These are phyloP conservation scores for Euphydryas editha DNA, from an alignment of 2,888 invertebrate genomes.

Conservation along the genomic window DNA sequence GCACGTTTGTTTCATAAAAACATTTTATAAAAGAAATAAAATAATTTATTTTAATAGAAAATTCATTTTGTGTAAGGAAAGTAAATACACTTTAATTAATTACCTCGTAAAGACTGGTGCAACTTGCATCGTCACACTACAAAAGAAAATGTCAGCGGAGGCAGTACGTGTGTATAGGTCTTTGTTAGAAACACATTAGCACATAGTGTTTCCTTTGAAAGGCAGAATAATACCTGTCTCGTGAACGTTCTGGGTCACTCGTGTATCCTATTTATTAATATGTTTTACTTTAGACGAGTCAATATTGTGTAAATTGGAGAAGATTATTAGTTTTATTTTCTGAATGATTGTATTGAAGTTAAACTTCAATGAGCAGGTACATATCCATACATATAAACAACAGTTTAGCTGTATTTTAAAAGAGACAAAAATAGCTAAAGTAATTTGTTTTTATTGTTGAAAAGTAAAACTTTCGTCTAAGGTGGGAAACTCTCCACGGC, in stretches of 20 bases:
- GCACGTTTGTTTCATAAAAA: too few species aligned
- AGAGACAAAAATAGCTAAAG: too few species aligned
- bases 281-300: background rate
- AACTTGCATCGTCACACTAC: background rate
- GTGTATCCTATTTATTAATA: background rate
- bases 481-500: too few species aligned
- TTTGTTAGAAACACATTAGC: conserved; percentile 1
- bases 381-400: too few species aligned
- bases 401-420: too few species aligned
- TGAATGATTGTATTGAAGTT: too few species aligned
- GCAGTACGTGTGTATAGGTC: conserved; percentile 1
- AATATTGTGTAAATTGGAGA: background rate
- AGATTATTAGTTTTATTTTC: background rate
- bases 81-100: conserved; percentile 8
- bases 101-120: background rate
- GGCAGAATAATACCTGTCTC: conserved; percentile 3
- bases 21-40: too few species aligned
- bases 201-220: conserved; percentile 3
- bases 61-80: too few species aligned
- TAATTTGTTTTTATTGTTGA: too few species aligned
- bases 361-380: too few species aligned
- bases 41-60: too few species aligned
- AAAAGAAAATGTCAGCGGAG: background rate
- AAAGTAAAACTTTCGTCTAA: too few species aligned
- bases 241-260: background rate